phyloP scores from a whole-genome alignment of 2,888 invertebrate species.

The Thera obeliscata region DNA sequence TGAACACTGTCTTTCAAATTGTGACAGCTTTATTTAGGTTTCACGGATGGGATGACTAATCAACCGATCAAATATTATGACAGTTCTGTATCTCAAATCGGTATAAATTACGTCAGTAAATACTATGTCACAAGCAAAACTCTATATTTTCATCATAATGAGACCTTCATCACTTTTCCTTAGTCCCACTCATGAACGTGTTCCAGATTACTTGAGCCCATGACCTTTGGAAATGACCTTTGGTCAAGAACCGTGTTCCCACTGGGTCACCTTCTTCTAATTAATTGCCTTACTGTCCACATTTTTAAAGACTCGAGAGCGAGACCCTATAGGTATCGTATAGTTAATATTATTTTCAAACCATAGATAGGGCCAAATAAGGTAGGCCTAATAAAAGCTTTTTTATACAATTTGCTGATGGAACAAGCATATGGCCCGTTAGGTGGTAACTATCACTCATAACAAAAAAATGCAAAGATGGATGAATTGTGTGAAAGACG shows the following conservation, averaged over 20 bases:
- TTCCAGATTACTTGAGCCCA: slow-evolving; percentile 5
- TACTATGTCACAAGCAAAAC: background rate
- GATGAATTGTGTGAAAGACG: no score
- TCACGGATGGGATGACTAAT: background rate
- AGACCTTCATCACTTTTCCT: background rate
- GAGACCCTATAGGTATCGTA: background rate
- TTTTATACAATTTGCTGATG: no score
- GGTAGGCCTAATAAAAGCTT: no score
- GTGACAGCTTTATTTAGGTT: no score
- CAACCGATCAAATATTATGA: background rate
- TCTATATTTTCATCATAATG: background rate
- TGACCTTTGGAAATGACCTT: slow-evolving; percentile 8
- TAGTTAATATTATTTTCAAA: background rate
- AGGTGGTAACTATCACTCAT: no score
- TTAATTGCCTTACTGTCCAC: slow-evolving; percentile 12
- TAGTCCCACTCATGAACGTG: background rate
- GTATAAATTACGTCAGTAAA: no score
- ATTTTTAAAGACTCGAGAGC: slow-evolving; percentile 5
- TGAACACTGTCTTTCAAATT: no score
- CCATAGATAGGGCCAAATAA: no score
- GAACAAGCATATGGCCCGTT: no score
- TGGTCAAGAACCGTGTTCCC: slow-evolving; percentile 10
- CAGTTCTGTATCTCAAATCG: no score
- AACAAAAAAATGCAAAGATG: no score
- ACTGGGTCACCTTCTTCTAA: slow-evolving; percentile 7